phyloP scores from a whole-genome alignment of 2,797 vertebrate genomes.

The Etheostoma nigrum region DNA sequence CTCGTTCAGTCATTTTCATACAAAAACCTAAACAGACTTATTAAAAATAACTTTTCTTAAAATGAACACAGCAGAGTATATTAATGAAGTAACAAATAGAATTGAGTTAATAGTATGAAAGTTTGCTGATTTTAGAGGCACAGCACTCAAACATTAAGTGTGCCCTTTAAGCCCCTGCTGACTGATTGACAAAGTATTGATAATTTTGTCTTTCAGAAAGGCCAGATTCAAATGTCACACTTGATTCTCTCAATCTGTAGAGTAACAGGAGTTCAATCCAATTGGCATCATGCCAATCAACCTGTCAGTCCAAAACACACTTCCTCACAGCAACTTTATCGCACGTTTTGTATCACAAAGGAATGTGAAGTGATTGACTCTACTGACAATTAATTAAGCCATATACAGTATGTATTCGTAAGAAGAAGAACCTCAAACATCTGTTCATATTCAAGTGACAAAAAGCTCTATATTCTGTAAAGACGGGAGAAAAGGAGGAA shows the following conservation, averaged over 20 bases:
- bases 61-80: too few relatives aligned
- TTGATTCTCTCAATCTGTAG: conserved; percentile 50
- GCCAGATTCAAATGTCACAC: conserved; percentile 66
- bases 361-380: background rate
- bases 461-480: too few relatives aligned
- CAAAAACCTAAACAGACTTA: too few relatives aligned
- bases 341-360: background rate
- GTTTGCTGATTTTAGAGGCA: conserved; percentile 8
- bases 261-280: conserved; percentile 8
- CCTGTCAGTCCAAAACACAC: conserved; percentile 11
- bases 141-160: conserved; percentile 19
- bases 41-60: background rate
- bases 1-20: background rate
- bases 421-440: too few relatives aligned
- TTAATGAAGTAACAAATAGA: background rate
- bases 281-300: conserved; percentile 27
- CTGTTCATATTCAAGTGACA: too few relatives aligned
- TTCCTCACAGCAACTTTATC: background rate
- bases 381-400: background rate
- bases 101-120: background rate
- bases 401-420: too few relatives aligned
- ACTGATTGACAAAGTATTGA: conserved; percentile 56
- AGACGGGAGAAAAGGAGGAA: too few relatives aligned
- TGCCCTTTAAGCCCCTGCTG: conserved; percentile 24
- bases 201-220: conserved; percentile 43